Evolutionary conservation across 2,113 vertebrate genomes (phyloP).

Genomic region (Istiophorus platypterus): DNA sequence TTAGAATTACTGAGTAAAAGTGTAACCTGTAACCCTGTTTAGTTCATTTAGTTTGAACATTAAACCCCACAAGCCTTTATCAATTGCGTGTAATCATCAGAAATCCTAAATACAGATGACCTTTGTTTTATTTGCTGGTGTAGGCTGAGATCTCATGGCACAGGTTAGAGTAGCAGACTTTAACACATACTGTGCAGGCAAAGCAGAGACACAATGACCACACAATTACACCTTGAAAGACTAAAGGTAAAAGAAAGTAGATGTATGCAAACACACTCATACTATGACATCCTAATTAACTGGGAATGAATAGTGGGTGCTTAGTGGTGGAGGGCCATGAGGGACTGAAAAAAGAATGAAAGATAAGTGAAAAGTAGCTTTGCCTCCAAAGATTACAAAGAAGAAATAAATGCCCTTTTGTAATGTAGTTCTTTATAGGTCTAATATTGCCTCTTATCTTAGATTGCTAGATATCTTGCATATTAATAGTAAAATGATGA

Average conservation of each 20-base stretch:
- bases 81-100: neutral
- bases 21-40: neutral
- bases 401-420: neutral
- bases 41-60: neutral
- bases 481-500: neutral
- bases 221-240: conserved; percentile 5
- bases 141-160: neutral
- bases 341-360: neutral
- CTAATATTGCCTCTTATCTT: neutral
- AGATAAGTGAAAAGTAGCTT: conserved; percentile 8
- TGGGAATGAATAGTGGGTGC: conserved; percentile 32
- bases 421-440: neutral
- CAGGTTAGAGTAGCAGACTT: too few relatives aligned
- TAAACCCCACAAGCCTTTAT: neutral
- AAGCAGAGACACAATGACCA: neutral
- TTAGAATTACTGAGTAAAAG: neutral
- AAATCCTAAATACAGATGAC: neutral
- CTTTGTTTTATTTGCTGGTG: neutral
- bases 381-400: conserved; percentile 15
- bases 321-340: conserved; percentile 36
- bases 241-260: neutral
- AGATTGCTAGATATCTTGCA: neutral
- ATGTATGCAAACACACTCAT: conserved; percentile 15
- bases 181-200: too few relatives aligned
- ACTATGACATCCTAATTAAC: conserved; percentile 56